A percentile compares a stretch with the other conserved stretches of the same genome.
phyloP scores from a whole-genome alignment of 2,888 invertebrate species.

The Ypsolopha sequella region DNA sequence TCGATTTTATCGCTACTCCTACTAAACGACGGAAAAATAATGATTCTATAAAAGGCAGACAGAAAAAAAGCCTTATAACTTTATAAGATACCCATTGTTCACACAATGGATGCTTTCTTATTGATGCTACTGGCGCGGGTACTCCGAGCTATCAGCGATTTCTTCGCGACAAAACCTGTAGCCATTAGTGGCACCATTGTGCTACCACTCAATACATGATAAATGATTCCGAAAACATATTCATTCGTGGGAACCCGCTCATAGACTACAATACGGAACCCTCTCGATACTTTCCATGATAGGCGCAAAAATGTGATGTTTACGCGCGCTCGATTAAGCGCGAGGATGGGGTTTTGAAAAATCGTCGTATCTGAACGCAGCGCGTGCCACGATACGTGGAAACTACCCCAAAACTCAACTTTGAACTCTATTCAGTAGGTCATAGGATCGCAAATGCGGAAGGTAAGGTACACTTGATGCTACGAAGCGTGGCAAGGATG shows the following conservation, averaged over 20 bases:
- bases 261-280: slow-evolving; percentile 36
- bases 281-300: slow-evolving; percentile 52
- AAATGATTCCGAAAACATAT: slow-evolving; percentile 59
- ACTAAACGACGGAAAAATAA: too few species aligned
- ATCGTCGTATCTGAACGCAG: slow-evolving; percentile 37
- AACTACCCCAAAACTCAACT: slow-evolving; percentile 10
- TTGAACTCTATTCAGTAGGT: slow-evolving; percentile 13
- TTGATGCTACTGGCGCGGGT: too few species aligned
- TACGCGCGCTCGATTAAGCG: slow-evolving; percentile 64
- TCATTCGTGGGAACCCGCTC: slow-evolving; percentile 42
- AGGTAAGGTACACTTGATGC: slow-evolving; percentile 21
- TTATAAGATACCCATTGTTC: too few species aligned
- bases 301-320: slow-evolving; percentile 60
- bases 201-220: slow-evolving; percentile 58
- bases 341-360: slow-evolving; percentile 53
- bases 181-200: slow-evolving; percentile 52
- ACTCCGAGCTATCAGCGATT: neutral
- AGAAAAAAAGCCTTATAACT: too few species aligned
- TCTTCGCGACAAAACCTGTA: slow-evolving; percentile 41
- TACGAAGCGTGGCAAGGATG: slow-evolving; percentile 41
- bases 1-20: too few species aligned
- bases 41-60: too few species aligned
- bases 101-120: too few species aligned
- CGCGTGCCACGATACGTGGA: slow-evolving; percentile 28
- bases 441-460: slow-evolving; percentile 22